Evolutionary conservation across 1,140 invertebrate species (phyloP).

Genomic region (Procambarus clarkii): DNA sequence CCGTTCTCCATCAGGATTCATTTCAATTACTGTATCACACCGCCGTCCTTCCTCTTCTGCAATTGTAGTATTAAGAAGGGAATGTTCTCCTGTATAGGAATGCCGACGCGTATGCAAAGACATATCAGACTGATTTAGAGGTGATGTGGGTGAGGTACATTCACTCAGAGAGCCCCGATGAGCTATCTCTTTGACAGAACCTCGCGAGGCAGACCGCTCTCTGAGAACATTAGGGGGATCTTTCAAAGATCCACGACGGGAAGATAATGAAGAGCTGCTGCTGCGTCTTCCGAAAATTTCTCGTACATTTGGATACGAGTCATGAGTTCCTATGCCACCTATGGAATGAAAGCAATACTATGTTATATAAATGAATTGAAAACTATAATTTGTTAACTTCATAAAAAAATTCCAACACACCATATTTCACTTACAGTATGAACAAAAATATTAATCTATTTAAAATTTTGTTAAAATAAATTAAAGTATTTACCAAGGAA

Average conservation of each 20-base stretch:
- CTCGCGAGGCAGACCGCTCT: neutral
- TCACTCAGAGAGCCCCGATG: neutral
- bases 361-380: neutral
- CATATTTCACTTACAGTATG: neutral
- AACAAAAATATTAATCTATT: neutral
- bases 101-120: neutral
- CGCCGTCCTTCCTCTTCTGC: constrained; percentile 36
- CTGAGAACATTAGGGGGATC: constrained; percentile 18
- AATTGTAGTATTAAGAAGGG: constrained; percentile 49
- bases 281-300: constrained; percentile 57
- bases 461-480: neutral
- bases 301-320: constrained; percentile 47
- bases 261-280: constrained; percentile 17
- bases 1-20: constrained; percentile 17
- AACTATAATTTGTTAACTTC: neutral
- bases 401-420: neutral
- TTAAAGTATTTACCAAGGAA: constrained; percentile 84
- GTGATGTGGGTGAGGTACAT: neutral
- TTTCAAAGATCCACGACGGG: constrained; percentile 44
- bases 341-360: neutral
- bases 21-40: constrained; percentile 44
- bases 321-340: constrained; percentile 20
- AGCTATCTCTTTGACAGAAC: neutral
- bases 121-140: neutral
- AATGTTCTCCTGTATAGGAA: constrained; percentile 29